Evolutionary conservation across 2,888 invertebrate genomes (phyloP).

Genomic region (Plagiodera versicolora): DNA sequence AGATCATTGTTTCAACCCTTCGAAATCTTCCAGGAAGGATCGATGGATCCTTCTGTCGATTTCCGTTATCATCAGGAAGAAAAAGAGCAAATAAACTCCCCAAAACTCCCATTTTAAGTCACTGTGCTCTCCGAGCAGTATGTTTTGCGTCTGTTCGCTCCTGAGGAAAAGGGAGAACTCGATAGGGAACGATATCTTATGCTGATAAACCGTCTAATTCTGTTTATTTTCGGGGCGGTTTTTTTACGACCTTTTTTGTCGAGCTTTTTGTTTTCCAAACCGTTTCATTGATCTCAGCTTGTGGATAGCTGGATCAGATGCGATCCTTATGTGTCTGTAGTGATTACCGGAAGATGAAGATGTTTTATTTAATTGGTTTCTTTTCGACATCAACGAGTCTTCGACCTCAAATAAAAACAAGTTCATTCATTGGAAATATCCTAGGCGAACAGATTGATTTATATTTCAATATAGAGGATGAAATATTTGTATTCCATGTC

Average conservation of each 20-base stretch:
- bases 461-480: too few relatives aligned
- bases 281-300: not conserved
- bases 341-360: not conserved
- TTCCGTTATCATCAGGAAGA: too few relatives aligned
- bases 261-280: constrained; percentile 8
- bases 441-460: too few relatives aligned
- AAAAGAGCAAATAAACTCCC: not conserved
- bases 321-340: not conserved
- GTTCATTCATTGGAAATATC: too few relatives aligned
- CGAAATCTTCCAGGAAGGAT: too few relatives aligned
- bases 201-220: constrained; percentile 22
- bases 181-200: constrained; percentile 24
- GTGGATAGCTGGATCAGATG: not conserved
- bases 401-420: too few relatives aligned
- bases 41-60: not conserved
- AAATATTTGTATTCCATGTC: too few relatives aligned
- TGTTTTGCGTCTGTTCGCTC: not conserved
- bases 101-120: not conserved
- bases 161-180: constrained; percentile 4
- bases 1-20: too few relatives aligned
- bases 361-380: too few relatives aligned
- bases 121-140: not conserved
- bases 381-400: too few relatives aligned
- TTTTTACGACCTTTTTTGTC: constrained; percentile 20
- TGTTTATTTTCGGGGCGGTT: constrained; percentile 19